phyloP scores from a whole-genome alignment of 2,888 invertebrate species.

The Lepidocyrtinus sp. region DNA sequence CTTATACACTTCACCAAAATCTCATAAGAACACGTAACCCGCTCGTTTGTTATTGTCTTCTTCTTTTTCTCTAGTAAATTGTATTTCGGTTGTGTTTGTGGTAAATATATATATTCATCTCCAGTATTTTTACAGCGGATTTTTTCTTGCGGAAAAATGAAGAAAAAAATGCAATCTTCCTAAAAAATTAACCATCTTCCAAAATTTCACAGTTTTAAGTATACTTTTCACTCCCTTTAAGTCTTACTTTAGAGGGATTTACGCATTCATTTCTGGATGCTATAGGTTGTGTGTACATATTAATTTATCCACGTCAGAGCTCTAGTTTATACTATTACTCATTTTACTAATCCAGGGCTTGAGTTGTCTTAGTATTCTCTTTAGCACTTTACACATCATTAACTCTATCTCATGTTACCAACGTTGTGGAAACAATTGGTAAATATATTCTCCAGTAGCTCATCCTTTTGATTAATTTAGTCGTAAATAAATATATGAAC shows the following conservation, averaged over 20 bases:
- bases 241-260: not conserved
- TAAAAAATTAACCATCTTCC: not conserved
- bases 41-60: constrained; percentile 34
- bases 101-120: not conserved
- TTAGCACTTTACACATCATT: not conserved
- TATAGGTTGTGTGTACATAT: too few relatives aligned
- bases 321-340: not conserved
- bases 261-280: not conserved
- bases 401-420: too few relatives aligned
- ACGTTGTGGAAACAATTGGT: too few relatives aligned
- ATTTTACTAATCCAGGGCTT: not conserved
- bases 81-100: not conserved
- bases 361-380: not conserved
- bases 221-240: not conserved
- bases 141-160: not conserved
- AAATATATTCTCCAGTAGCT: too few relatives aligned
- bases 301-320: not conserved
- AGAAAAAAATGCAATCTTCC: not conserved
- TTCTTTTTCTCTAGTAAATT: constrained; percentile 15
- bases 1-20: constrained; percentile 21
- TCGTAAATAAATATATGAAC: too few relatives aligned
- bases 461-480: too few relatives aligned
- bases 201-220: not conserved
- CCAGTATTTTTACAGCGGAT: not conserved
- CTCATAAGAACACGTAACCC: constrained; percentile 24